Conservation (phyloP, 2,888 invertebrate genomes). For the Parnassius smintheus region DNA sequence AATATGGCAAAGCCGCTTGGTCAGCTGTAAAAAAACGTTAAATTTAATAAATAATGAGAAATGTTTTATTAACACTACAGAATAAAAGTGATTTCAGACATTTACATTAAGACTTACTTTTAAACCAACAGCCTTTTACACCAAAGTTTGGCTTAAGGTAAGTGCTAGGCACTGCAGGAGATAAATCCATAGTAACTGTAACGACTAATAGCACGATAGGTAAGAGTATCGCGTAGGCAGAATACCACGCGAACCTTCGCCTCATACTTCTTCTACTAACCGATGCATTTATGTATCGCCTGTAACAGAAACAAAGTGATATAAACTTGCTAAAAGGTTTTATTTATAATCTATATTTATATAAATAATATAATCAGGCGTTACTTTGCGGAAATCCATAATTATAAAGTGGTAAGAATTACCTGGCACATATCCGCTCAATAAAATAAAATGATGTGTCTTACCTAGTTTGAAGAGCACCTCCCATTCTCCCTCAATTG, state of each 20-base stretch:
- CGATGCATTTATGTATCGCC: slow-evolving; percentile 64
- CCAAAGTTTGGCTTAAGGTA: slow-evolving; percentile 82
- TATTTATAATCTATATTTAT: too few relatives aligned
- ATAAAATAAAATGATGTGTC: too few relatives aligned
- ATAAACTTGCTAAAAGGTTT: too few relatives aligned
- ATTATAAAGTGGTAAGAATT: too few relatives aligned
- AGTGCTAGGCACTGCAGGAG: slow-evolving; percentile 81
- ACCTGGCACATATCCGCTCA: too few relatives aligned
- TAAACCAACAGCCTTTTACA: slow-evolving; percentile 82
- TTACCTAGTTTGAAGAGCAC: too few relatives aligned
- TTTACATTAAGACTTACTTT: slow-evolving; percentile 71
- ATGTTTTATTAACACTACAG: too few relatives aligned
- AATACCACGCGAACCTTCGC: slow-evolving; percentile 79
- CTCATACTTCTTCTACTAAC: slow-evolving; percentile 69
- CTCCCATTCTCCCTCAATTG: too few relatives aligned
- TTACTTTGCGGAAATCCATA: too few relatives aligned
- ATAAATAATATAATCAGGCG: too few relatives aligned
- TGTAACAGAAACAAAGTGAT: slow-evolving; percentile 34
- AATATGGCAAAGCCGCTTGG: slow-evolving; percentile 80
- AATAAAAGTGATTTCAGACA: too few relatives aligned
- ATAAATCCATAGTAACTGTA: slow-evolving; percentile 81
- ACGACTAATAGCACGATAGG: slow-evolving; percentile 76
- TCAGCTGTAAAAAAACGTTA: slow-evolving; percentile 66
- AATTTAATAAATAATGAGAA: too few relatives aligned
- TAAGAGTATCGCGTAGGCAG: slow-evolving; percentile 78